Evolutionary conservation across 2,888 invertebrate genomes (phyloP).

Genomic region (Athetis lepigone): DNA sequence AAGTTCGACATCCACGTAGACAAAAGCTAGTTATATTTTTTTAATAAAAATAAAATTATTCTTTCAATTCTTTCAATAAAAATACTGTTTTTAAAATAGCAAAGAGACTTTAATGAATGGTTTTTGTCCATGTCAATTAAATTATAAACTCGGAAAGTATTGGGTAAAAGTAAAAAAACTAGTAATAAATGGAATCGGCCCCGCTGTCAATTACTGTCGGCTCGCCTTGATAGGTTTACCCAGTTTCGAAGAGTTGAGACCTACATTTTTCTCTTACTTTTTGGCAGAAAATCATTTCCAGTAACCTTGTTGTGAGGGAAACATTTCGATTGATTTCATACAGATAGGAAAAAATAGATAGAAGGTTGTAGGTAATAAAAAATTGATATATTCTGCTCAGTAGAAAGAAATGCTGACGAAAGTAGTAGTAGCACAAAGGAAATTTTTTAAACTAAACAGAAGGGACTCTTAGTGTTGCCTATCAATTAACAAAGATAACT

Average conservation of each 20-base stretch:
- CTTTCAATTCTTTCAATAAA: not conserved
- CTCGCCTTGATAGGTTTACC: slow-evolving; percentile 56
- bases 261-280: slow-evolving; percentile 28
- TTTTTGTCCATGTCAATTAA: slow-evolving; percentile 6
- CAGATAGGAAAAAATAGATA: no score
- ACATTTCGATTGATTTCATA: not conserved
- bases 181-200: slow-evolving; percentile 75
- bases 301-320: not conserved
- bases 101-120: not conserved
- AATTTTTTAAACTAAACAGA: not conserved
- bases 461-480: no score
- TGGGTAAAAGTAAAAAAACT: slow-evolving; percentile 61
- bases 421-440: not conserved
- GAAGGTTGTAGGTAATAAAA: no score
- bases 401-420: not conserved
- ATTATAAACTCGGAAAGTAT: slow-evolving; percentile 36
- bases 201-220: slow-evolving; percentile 81
- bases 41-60: not conserved
- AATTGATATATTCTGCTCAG: no score
- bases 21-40: no score
- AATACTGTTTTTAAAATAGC: not conserved
- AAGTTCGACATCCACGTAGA: no score
- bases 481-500: no score
- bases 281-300: slow-evolving; percentile 15
- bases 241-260: slow-evolving; percentile 24